phyloP scores from a whole-genome alignment of 1,140 invertebrate species.

The Zaprionus ornatus region DNA sequence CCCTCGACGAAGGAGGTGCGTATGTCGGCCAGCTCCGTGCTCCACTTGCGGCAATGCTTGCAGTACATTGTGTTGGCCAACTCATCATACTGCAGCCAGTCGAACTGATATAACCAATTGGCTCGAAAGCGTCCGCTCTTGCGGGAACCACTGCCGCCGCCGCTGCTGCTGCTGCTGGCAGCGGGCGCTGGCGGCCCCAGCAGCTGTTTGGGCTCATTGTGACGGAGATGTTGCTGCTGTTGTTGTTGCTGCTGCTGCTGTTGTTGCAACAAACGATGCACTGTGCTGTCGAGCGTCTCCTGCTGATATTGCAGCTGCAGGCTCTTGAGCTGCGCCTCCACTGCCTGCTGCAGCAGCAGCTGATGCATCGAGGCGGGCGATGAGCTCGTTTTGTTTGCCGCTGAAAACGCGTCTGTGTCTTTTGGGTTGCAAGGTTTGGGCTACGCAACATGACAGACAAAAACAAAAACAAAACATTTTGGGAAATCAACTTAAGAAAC shows the following conservation, averaged over 20 bases:
- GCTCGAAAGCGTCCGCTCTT: conserved; percentile 87
- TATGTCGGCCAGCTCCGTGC: conserved; percentile 87
- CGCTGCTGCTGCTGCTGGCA: conserved; percentile 1
- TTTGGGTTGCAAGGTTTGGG: conserved; percentile 47
- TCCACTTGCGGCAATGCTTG: conserved; percentile 89
- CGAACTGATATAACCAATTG: conserved; percentile 87
- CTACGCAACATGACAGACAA: conserved; percentile 39
- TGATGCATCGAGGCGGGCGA: conserved; percentile 62
- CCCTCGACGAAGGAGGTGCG: conserved; percentile 90
- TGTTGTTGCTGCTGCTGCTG: conserved; percentile 51
- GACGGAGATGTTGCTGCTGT: conserved; percentile 19
- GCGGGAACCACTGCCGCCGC: conserved; percentile 63
- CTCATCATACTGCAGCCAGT: conserved; percentile 89
- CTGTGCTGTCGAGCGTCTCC: conserved; percentile 57
- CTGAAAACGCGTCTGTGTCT: conserved; percentile 63
- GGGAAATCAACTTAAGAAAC: conserved; percentile 62
- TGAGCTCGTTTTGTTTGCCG: conserved; percentile 38
- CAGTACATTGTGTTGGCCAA: conserved; percentile 89
- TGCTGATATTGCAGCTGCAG: conserved; percentile 67
- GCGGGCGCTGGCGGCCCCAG: conserved; percentile 18
- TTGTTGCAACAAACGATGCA: conserved; percentile 68
- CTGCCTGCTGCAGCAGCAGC: conserved; percentile 62
- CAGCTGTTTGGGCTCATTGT: conserved; percentile 22
- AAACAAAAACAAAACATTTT: conserved; percentile 47
- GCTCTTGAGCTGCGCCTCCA: conserved; percentile 68